Conservation (phyloP, 2,113 vertebrate species). For the Terrapene triunguis region DNA sequence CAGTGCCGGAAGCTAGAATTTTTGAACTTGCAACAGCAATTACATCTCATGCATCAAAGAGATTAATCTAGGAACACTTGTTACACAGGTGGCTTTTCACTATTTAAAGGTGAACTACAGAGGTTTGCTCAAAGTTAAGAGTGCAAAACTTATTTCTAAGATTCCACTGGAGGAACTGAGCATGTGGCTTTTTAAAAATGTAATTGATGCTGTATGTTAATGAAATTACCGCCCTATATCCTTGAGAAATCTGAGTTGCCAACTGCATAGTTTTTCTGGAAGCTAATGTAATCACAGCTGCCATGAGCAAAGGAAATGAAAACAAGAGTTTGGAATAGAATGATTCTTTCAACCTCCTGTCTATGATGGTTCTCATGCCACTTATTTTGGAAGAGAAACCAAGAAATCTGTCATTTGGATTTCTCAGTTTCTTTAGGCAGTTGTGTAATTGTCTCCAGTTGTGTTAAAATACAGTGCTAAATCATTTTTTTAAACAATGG, state of each 20-base stretch:
- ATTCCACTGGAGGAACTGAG: neutral
- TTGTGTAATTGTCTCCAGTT: slow-evolving; percentile 1
- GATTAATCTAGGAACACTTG: neutral
- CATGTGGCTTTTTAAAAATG: slow-evolving; percentile 21
- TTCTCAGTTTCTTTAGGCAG: neutral
- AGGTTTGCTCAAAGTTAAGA: neutral
- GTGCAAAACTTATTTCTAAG: rapidly evolving
- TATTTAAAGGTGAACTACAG: neutral
- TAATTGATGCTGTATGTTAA: slow-evolving; percentile 29
- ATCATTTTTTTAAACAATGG: slow-evolving; percentile 49
- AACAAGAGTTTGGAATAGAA: neutral
- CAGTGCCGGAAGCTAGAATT: neutral
- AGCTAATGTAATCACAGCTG: slow-evolving; percentile 52
- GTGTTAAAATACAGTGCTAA: slow-evolving; percentile 10
- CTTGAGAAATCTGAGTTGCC: slow-evolving; percentile 48
- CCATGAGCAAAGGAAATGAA: slow-evolving; percentile 54
- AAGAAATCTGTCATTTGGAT: neutral
- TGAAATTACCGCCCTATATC: slow-evolving; percentile 13
- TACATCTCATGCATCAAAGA: neutral
- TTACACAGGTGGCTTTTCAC: neutral
- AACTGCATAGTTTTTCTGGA: slow-evolving; percentile 21
- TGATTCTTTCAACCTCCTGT: slow-evolving; percentile 22
- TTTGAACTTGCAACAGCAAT: neutral
- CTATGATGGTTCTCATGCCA: neutral
- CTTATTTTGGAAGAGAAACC: neutral